Conservation (phyloP, 2,797 vertebrate species). For the Valencia hispanica region DNA sequence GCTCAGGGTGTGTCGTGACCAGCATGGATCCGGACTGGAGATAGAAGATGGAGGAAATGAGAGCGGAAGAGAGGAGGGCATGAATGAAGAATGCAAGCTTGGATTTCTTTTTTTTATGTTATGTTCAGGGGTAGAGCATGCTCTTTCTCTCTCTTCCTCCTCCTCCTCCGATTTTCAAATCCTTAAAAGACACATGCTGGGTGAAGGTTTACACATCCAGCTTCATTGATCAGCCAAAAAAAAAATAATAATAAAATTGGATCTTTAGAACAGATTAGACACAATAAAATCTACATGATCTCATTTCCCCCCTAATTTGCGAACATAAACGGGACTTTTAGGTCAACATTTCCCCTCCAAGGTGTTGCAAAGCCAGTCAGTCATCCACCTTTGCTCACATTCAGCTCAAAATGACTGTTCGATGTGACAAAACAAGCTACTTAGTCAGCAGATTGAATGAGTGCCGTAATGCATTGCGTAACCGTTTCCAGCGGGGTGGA, state of each 20-base stretch:
- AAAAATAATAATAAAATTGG: no score
- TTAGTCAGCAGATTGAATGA: conserved; percentile 42
- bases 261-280: background rate
- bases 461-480: conserved; percentile 40
- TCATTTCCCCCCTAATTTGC: background rate
- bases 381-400: background rate
- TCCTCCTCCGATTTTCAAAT: background rate
- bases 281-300: background rate
- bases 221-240: background rate
- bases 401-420: background rate
- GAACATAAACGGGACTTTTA: background rate
- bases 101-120: background rate
- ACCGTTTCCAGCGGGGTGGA: conserved; percentile 38
- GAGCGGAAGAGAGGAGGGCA: background rate
- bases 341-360: accelerated
- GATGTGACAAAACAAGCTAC: conserved; percentile 3
- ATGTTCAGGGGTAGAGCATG: background rate
- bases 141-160: background rate
- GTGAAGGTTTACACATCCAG: conserved; percentile 1
- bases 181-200: background rate
- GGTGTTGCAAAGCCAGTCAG: background rate
- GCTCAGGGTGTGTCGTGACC: conserved; percentile 67
- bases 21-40: conserved; percentile 30
- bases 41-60: conserved; percentile 29
- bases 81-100: conserved; percentile 22